phyloP scores from a whole-genome alignment of 1,140 invertebrate genomes.

The Papilio polytes region DNA sequence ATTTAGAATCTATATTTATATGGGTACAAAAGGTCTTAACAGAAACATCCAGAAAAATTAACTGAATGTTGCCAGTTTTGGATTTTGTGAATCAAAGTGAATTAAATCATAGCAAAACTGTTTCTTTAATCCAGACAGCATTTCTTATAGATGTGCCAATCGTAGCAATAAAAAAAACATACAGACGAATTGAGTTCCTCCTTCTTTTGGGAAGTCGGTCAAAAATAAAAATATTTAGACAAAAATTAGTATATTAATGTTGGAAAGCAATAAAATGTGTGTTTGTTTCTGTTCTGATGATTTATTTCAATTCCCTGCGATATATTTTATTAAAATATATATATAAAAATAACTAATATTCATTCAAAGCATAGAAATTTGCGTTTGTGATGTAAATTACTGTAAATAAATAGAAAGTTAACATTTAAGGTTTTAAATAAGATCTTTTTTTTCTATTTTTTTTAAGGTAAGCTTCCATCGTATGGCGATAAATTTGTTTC shows the following conservation, averaged over 20 bases:
- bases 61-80: conserved; percentile 10
- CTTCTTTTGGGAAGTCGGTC: too few species aligned
- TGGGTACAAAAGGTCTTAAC: neutral
- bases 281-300: conserved; percentile 23
- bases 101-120: too few species aligned
- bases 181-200: too few species aligned
- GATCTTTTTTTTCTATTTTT: conserved; percentile 49
- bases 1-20: neutral
- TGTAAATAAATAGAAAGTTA: conserved; percentile 72
- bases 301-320: conserved; percentile 59
- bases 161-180: conserved; percentile 13
- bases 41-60: neutral
- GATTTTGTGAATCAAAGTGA: too few species aligned
- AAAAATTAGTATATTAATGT: conserved; percentile 1
- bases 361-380: conserved; percentile 58
- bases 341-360: neutral
- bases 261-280: conserved; percentile 8
- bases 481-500: conserved; percentile 42
- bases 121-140: neutral
- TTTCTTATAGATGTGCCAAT: conserved; percentile 29
- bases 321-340: conserved; percentile 43
- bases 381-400: conserved; percentile 78
- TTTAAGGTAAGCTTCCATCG: conserved; percentile 40
- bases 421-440: conserved; percentile 66
- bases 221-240: neutral